Percentiles rank a stretch among this genome's conserved stretches.
phyloP scores from a whole-genome alignment of 2,797 vertebrate genomes.

The Parauchenoglanis punctatus region DNA sequence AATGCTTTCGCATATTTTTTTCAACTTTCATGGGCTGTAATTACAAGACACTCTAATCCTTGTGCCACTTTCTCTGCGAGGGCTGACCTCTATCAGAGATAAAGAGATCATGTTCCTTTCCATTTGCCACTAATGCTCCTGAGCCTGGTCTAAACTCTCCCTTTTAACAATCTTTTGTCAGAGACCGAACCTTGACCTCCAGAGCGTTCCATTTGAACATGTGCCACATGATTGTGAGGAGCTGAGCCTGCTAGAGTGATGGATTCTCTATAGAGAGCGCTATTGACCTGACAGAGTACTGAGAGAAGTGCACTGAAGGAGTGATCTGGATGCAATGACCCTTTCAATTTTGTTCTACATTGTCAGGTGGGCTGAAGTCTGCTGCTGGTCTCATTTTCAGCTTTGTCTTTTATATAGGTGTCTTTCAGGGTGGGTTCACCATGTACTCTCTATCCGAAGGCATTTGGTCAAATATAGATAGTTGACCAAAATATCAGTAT shows the following conservation, averaged over 20 bases:
- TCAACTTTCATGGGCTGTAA: slow-evolving; percentile 62
- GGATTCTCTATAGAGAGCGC: slow-evolving; percentile 49
- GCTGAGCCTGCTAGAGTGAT: slow-evolving; percentile 15
- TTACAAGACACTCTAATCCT: slow-evolving; percentile 74
- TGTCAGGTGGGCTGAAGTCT: background rate
- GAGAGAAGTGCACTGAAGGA: slow-evolving; percentile 53
- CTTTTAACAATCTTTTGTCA: slow-evolving; percentile 63
- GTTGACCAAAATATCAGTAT: background rate
- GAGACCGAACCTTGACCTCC: slow-evolving; percentile 54
- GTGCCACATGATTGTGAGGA: slow-evolving; percentile 32
- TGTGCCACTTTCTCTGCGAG: slow-evolving; percentile 64
- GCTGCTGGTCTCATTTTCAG: background rate
- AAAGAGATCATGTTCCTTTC: slow-evolving; percentile 67
- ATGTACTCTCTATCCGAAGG: background rate
- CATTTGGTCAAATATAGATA: background rate
- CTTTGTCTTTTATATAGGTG: background rate
- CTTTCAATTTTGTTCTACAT: slow-evolving; percentile 58
- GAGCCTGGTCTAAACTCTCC: slow-evolving; percentile 61
- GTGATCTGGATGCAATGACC: slow-evolving; percentile 66
- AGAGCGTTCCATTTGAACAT: slow-evolving; percentile 41
- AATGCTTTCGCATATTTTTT: slow-evolving; percentile 66
- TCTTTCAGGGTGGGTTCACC: background rate
- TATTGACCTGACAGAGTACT: slow-evolving; percentile 44
- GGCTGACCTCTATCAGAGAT: slow-evolving; percentile 74
- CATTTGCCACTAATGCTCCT: slow-evolving; percentile 62